Evolutionary conservation across 1,140 invertebrate genomes (phyloP).

Genomic region (Lerema accius): DNA sequence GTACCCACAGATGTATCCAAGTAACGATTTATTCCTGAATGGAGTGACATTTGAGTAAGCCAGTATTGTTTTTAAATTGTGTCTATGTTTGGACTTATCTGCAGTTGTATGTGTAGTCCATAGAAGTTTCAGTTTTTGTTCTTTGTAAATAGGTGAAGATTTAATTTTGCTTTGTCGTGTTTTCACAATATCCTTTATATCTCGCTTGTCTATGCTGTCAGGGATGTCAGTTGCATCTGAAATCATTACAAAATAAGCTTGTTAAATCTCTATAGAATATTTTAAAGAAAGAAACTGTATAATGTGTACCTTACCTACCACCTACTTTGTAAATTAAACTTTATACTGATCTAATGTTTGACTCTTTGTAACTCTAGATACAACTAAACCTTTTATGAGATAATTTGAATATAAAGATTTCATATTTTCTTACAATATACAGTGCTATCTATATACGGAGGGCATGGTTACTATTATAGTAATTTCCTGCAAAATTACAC

Average conservation of each 20-base stretch:
- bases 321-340: too few species aligned
- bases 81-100: slow-evolving; percentile 58
- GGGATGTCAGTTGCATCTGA: slow-evolving; percentile 47
- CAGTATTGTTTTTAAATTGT: slow-evolving; percentile 59
- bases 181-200: slow-evolving; percentile 26
- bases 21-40: slow-evolving; percentile 58
- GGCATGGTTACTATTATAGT: too few species aligned
- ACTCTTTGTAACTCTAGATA: too few species aligned
- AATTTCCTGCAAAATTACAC: too few species aligned
- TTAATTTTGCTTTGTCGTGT: slow-evolving; percentile 29
- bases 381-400: too few species aligned
- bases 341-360: too few species aligned
- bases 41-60: slow-evolving; percentile 62
- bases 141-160: slow-evolving; percentile 34
- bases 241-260: slow-evolving; percentile 13
- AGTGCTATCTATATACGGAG: too few species aligned
- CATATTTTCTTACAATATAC: too few species aligned
- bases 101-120: slow-evolving; percentile 37
- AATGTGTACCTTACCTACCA: too few species aligned
- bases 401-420: too few species aligned
- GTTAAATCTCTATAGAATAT: not conserved
- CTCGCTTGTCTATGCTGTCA: slow-evolving; percentile 34
- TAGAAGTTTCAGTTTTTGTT: slow-evolving; percentile 44
- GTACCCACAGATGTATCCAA: slow-evolving; percentile 64
- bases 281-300: not conserved